Evolutionary conservation across 2,888 invertebrate genomes (phyloP), one percentile per base, ranked within the genome.

Genomic region (Didymodactylos carnosus): DNA sequence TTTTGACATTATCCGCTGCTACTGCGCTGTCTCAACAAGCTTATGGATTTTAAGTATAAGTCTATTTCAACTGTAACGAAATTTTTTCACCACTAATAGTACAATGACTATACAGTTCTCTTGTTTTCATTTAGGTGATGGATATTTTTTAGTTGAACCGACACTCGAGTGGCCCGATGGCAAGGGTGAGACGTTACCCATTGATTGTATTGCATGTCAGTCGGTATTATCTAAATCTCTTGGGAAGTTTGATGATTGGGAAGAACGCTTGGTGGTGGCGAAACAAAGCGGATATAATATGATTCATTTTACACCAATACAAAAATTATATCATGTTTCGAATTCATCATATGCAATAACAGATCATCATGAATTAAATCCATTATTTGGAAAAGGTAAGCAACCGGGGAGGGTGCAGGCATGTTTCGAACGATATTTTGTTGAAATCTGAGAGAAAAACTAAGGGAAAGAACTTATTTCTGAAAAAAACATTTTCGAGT

Each of bases 241-340:
- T 10, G 62, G 71, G 1, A 71, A 40, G 19, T 25, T 62, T 10
- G 39, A 71, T n/a, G 71, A 71, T 35, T 71, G 70, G 71, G 40
- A 74, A 51, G 41, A 51, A 29, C 51, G 62, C 39, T 40, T 74
- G 19, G 23, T 19, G 14, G 71, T 71, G 19, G 62, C 71, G 25
- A 51, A 71, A 51, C 40, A 74, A 29, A 74, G 29, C 39, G 70
- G 70, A 29, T 99, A 97, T 85, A 99, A 98, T 85, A 88, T 94
- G 87, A 86, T 97, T 75, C 95, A 97, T 85, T 92, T 95, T 83
- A 94, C 95, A 39, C 95, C 95, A 6, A 88, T 95, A 77, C 94
- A 94, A 87, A 90, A 90, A 85, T 86, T 98, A 40, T 49, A 43
- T 29, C 97, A 97, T 75, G 88, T 84, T 14, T 97, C 97, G 0